Percentiles rank a stretch among this genome's conserved stretches.
phyloP scores from a whole-genome alignment of 2,888 invertebrate genomes.

The Hedya salicella region DNA sequence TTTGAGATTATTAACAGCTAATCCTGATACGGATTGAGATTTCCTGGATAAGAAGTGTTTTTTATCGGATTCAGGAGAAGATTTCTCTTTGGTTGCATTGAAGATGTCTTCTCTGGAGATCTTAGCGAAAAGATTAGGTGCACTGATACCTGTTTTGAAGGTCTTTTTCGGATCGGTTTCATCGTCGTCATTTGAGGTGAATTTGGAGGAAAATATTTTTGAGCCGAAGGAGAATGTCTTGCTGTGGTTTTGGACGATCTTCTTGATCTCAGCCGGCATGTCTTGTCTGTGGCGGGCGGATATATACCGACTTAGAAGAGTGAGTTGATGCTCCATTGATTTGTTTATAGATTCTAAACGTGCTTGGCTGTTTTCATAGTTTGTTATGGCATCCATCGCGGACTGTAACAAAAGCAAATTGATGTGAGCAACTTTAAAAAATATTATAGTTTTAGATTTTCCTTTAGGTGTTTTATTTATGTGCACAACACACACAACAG shows the following conservation, averaged over 20 bases:
- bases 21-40: constrained; percentile 75
- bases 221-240: constrained; percentile 75
- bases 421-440: neutral
- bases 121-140: constrained; percentile 78
- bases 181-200: constrained; percentile 67
- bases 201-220: constrained; percentile 75
- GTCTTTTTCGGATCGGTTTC: constrained; percentile 72
- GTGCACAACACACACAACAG: too few relatives aligned
- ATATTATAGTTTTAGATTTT: too few relatives aligned
- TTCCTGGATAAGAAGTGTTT: constrained; percentile 74
- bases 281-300: constrained; percentile 88
- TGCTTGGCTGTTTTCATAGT: constrained; percentile 86
- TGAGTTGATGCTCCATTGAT: constrained; percentile 89
- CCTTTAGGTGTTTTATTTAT: too few relatives aligned
- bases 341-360: constrained; percentile 90
- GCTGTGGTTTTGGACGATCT: constrained; percentile 88
- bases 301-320: constrained; percentile 90
- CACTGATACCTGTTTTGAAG: constrained; percentile 70
- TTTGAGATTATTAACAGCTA: constrained; percentile 63
- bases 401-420: constrained; percentile 66
- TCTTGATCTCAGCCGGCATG: constrained; percentile 89
- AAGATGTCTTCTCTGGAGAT: constrained; percentile 63
- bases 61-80: constrained; percentile 63
- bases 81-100: constrained; percentile 54
- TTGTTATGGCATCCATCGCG: constrained; percentile 87